Evolutionary conservation across 2,113 vertebrate genomes (phyloP).

Genomic region (Eolophus roseicapilla): DNA sequence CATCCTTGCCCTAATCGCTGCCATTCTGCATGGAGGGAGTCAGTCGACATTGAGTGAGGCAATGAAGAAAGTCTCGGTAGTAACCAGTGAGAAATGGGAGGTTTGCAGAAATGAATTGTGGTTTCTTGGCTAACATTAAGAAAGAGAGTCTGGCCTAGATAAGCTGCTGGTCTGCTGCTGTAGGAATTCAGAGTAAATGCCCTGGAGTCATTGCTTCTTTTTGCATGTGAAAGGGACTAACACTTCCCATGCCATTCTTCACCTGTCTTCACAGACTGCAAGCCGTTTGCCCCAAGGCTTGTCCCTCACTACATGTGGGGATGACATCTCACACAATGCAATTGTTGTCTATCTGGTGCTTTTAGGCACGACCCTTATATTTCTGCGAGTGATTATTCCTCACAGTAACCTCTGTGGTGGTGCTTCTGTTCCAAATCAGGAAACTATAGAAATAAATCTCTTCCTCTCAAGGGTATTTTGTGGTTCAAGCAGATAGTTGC

Average conservation of each 20-base stretch:
- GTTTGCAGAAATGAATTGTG: not conserved
- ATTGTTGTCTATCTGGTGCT: not conserved
- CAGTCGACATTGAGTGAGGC: not conserved
- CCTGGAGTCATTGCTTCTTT: not conserved
- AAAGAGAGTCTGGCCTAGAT: not conserved
- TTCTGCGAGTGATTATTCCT: not conserved
- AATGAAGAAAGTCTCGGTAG: not conserved
- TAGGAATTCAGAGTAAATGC: not conserved
- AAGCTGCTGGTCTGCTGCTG: not conserved
- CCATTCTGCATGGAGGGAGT: not conserved
- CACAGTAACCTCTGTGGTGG: not conserved
- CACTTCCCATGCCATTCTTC: not conserved
- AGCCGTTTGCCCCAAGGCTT: not conserved
- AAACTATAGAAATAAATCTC: constrained; percentile 20
- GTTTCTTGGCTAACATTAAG: not conserved
- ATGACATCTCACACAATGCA: not conserved
- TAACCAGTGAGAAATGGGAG: not conserved
- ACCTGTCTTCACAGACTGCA: not conserved
- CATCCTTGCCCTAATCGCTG: not conserved
- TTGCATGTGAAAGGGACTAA: not conserved
- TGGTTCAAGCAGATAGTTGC: not conserved
- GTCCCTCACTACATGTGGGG: not conserved
- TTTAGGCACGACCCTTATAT: not conserved
- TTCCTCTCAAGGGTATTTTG: constrained; percentile 4
- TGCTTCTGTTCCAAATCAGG: constrained; percentile 10